Percentiles rank a stretch among this genome's conserved stretches.
Evolutionary conservation across 2,113 vertebrate genomes (phyloP).

Genomic region (Xyrauchen texanus): DNA sequence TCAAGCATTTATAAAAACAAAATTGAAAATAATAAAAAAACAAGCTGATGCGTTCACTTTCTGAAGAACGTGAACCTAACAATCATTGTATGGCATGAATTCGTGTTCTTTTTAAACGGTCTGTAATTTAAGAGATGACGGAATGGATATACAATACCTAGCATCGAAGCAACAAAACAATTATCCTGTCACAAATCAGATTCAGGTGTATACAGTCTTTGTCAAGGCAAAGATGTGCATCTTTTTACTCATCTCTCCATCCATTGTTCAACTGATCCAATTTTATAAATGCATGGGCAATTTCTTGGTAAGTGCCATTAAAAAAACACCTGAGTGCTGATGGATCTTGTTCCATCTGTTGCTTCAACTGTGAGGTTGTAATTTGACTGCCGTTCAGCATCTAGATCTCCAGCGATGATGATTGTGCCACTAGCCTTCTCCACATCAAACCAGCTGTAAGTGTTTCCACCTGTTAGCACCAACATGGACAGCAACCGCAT

Average conservation of each 20-base stretch:
- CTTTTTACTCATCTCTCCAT: slow-evolving; percentile 11
- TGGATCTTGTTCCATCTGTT: slow-evolving; percentile 80
- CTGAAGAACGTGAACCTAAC: background rate
- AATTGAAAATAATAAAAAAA: background rate
- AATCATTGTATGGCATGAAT: background rate
- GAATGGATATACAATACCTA: background rate
- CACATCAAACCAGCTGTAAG: slow-evolving; percentile 81
- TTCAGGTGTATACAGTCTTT: background rate
- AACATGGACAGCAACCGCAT: slow-evolving; percentile 54
- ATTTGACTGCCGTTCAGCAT: slow-evolving; percentile 82
- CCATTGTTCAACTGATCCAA: slow-evolving; percentile 7
- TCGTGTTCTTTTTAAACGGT: no score
- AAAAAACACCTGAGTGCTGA: slow-evolving; percentile 78
- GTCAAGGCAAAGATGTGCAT: slow-evolving; percentile 5
- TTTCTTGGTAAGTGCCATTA: slow-evolving; percentile 9
- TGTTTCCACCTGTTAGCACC: slow-evolving; percentile 80
- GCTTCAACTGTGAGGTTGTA: slow-evolving; percentile 85
- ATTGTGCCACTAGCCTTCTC: slow-evolving; percentile 81
- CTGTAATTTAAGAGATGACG: no score
- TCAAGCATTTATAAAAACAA: no score
- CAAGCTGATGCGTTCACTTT: no score
- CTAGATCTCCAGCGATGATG: slow-evolving; percentile 80
- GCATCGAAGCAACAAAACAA: slow-evolving; percentile 9
- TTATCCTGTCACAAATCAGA: slow-evolving; percentile 20
- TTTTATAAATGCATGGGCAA: slow-evolving; percentile 10